Base-by-base conservation (phyloP, 1,140 invertebrate genomes). In the Hesperophylax magnus region DNA sequence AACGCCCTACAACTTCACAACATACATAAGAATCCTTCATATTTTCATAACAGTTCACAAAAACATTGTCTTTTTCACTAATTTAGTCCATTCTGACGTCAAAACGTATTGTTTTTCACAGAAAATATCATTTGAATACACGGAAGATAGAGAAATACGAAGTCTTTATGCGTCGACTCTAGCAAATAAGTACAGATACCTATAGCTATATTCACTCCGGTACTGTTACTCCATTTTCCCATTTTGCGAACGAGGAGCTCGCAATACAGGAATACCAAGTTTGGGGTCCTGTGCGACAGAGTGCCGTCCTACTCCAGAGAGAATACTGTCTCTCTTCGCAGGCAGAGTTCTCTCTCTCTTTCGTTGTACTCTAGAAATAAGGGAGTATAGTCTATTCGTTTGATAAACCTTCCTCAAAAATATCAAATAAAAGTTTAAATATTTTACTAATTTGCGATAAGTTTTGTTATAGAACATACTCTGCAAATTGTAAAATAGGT, bases 221-320 rank as follows among this genome's bases (percentile, higher is more conserved):
- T 74, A 74, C 14, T 18, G 53, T 27, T 58, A 75, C 71, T 75
- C 71, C 24, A 31, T 75, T 75, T 75, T 75, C 15, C 31, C 27
- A n/a, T 52, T 71, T 71, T 11, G 31, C 39, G 22, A 65, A 72
- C 34, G 67, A 75, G 71, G 56, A 31, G 31, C 56, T 5, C 53
- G n/a, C 22, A 9, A 17, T 56, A 27, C n/a, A 24, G 15, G 24
- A 56, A 58, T 75, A 75, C n/a, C 22, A n/a, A 7, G 56, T 8
- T 65, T 0, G 15, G 39, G 6, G 39, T 20, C 18, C 67, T 71
- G 7, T 20, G 67, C 7, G 2, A 71, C 34, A 47, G 39, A 11
- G 4, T 71, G 67, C 20, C 67, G 67, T 71, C 67, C 24, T 18
- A n/a, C n/a, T 71, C 67, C 53, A 52, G 17, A n/a, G 6, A n/a